A percentile compares a stretch with the other conserved stretches of the same genome.
Conservation (phyloP, 64 coral and sea anemone species). For the Actinia tenebrosa region DNA sequence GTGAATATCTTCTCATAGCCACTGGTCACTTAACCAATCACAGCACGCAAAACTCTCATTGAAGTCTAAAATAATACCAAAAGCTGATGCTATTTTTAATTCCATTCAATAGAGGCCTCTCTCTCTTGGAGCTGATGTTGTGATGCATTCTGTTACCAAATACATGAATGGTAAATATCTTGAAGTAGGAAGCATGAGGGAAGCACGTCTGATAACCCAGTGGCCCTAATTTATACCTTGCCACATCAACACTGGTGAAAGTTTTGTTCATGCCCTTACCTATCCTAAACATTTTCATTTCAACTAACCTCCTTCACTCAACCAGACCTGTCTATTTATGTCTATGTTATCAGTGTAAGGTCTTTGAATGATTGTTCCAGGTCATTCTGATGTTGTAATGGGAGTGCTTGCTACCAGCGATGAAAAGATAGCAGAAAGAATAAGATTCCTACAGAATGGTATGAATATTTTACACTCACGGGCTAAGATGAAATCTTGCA, state of each 20-base stretch:
- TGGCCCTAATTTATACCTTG: too few species aligned
- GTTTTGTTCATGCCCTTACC: too few species aligned
- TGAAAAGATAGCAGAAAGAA: slow-evolving; percentile 60
- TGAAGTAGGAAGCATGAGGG: too few species aligned
- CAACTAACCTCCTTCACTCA: too few species aligned
- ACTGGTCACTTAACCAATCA: too few species aligned
- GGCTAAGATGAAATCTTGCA: too few species aligned
- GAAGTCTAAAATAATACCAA: background rate
- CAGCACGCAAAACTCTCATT: too few species aligned
- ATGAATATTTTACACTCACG: background rate
- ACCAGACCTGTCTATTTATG: too few species aligned
- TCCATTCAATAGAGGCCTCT: slow-evolving; percentile 61
- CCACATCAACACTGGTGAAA: too few species aligned
- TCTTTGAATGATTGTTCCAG: slow-evolving; percentile 23
- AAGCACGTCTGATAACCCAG: too few species aligned
- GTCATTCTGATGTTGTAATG: slow-evolving; percentile 92
- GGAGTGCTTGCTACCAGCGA: slow-evolving; percentile 88
- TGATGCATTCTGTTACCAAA: slow-evolving; percentile 96
- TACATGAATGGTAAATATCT: slow-evolving; percentile 82
- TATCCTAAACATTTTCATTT: too few species aligned
- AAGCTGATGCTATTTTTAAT: background rate
- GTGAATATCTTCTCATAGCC: too few species aligned
- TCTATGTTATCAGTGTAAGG: background rate
- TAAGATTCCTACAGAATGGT: slow-evolving; percentile 92
- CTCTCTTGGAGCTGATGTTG: slow-evolving; percentile 90